Evolutionary conservation across 2,797 vertebrate species (phyloP).

Genomic region (Sebastes dallii): DNA sequence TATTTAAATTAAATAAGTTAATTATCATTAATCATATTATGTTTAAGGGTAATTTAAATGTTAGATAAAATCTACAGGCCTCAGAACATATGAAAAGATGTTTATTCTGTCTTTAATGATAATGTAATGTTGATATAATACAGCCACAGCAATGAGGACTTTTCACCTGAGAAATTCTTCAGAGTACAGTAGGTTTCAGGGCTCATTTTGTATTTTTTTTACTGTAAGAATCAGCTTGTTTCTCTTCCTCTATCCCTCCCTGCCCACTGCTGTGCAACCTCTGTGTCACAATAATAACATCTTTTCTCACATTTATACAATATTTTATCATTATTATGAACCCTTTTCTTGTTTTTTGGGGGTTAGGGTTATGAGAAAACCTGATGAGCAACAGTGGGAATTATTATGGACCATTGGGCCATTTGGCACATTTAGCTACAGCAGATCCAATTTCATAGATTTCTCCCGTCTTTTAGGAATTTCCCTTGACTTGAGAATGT

Average conservation of each 20-base stretch:
- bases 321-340: background rate
- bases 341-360: no score
- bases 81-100: background rate
- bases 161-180: background rate
- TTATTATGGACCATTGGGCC: background rate
- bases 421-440: background rate
- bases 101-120: background rate
- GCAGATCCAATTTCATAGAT: background rate
- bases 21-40: no score
- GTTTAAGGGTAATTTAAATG: background rate
- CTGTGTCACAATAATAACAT: background rate
- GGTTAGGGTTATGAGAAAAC: background rate
- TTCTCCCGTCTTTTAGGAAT: background rate
- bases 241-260: background rate
- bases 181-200: background rate
- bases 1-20: background rate
- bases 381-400: background rate
- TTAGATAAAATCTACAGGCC: background rate
- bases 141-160: background rate
- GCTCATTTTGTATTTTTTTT: background rate
- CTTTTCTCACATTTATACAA: background rate
- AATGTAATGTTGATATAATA: background rate
- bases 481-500: background rate
- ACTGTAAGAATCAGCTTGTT: background rate
- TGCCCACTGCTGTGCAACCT: background rate